Conservation (phyloP, 2,888 invertebrate species). For the Drosophila planitibia region DNA sequence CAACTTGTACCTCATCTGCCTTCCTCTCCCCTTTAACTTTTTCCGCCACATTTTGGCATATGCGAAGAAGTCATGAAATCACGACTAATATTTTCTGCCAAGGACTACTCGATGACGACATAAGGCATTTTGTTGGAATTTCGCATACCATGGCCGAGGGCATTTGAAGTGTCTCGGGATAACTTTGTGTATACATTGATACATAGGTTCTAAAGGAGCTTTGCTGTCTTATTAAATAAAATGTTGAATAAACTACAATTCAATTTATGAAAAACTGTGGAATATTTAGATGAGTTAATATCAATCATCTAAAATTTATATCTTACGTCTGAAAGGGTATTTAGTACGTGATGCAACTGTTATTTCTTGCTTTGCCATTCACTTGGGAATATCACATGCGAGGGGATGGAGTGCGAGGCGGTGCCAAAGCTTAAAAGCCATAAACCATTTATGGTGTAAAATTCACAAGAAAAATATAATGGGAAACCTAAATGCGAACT, state of each 20-base stretch:
- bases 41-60: background rate
- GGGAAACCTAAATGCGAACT: background rate
- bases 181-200: background rate
- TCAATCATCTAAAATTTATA: background rate
- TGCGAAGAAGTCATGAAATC: conserved; percentile 36
- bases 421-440: background rate
- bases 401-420: background rate
- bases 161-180: background rate
- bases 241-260: background rate
- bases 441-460: background rate
- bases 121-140: conserved; percentile 23
- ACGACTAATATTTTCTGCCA: conserved; percentile 39
- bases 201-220: background rate
- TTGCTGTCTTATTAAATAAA: background rate
- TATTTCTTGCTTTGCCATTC: background rate
- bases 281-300: background rate
- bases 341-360: background rate
- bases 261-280: background rate
- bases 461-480: conserved; percentile 18
- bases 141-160: conserved; percentile 1
- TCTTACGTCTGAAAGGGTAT: background rate
- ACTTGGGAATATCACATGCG: background rate
- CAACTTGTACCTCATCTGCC: background rate
- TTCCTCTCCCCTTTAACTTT: background rate
- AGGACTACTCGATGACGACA: conserved; percentile 28